Evolutionary conservation across 2,888 invertebrate species (phyloP), one percentile per base, ranked within the genome.

Genomic region (Arrhopalites spinosus): DNA sequence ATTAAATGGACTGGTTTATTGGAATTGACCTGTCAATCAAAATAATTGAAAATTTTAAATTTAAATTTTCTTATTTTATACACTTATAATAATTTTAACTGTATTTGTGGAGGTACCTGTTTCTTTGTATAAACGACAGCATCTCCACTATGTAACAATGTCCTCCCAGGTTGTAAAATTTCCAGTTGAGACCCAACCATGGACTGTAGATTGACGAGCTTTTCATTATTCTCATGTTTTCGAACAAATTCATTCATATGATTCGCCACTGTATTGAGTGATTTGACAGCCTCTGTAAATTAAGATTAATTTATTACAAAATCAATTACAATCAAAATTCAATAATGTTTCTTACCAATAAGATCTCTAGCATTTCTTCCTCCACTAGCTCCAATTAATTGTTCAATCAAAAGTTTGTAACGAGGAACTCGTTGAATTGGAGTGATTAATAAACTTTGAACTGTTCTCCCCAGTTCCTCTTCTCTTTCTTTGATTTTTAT

Each of bases 341-440:
- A n/a, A 53, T 11, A 71, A 23, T 7, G 15, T 11, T 45, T 15
- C 2, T 15, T 78, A 81, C 81, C 81, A 15, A 81, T 70, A 53
- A 81, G 69, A 25, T 78, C 74, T 47, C 76, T 76, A 15, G 77
- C 53, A 17, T 74, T 74, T n/a, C 71, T 70, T 43, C 80, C 76
- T 43, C 74, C 59, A 47, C 74, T 78, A 27, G 77, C 80, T 29
- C 80, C 79, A 17, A 80, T 80, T 13, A 93, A 88, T 84, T 92
- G 91, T 83, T 90, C 89, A 69, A 93, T 85, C 17, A 93, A 86
- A 61, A 93, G 86, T 83, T 91, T 90, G 84, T 93, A 93, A 68
- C 93, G 88, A 0, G 93, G 93, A 70, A 93, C 88, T 82, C 93
- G 87, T 85, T 93, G 93, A 81, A 93, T 91, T 17, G 93, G 93